A percentile compares a stretch with the other conserved stretches of the same genome.
These are phyloP conservation scores for Chrysotoxum bicinctum DNA, from an alignment of 2,888 invertebrate genomes.

Conservation along the genomic window DNA sequence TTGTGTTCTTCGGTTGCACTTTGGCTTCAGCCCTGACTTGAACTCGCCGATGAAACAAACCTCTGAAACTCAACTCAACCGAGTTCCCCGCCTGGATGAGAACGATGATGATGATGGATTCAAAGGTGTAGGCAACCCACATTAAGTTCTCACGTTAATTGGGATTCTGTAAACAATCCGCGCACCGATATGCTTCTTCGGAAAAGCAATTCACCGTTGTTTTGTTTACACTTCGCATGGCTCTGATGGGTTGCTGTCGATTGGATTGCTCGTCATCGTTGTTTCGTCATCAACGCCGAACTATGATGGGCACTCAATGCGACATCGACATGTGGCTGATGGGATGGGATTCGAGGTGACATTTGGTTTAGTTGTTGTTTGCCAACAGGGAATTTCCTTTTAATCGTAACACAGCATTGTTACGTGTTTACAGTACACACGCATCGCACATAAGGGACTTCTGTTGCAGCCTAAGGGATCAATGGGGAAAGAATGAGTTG, in stretches of 20 bases:
- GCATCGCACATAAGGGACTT: not conserved
- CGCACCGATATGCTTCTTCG: conserved; percentile 65
- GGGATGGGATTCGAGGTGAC: conserved; percentile 69
- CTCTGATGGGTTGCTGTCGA: conserved; percentile 1
- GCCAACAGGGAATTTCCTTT: conserved; percentile 56
- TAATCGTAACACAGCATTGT: conserved; percentile 43
- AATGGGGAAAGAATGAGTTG: not conserved
- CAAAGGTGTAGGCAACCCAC: conserved; percentile 40
- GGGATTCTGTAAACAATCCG: conserved; percentile 72
- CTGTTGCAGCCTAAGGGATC: not conserved
- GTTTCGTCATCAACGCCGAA: conserved; percentile 2
- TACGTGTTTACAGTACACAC: not conserved
- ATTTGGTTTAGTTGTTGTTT: conserved; percentile 71
- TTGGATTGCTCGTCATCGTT: conserved; percentile 39
- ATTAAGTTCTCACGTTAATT: conserved; percentile 72
- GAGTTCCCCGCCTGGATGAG: not conserved
- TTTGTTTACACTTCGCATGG: conserved; percentile 71
- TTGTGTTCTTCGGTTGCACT: conserved; percentile 7
- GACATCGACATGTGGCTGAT: conserved; percentile 68
- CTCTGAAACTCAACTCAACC: not conserved
- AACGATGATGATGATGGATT: conserved; percentile 12
- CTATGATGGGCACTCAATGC: conserved; percentile 42
- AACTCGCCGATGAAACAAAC: not conserved
- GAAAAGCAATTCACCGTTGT: conserved; percentile 67
- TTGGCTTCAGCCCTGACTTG: not conserved